Evolutionary conservation across 2,888 invertebrate species (phyloP), one percentile per base, ranked within the genome.

Genomic region (Drosophila picticornis): DNA sequence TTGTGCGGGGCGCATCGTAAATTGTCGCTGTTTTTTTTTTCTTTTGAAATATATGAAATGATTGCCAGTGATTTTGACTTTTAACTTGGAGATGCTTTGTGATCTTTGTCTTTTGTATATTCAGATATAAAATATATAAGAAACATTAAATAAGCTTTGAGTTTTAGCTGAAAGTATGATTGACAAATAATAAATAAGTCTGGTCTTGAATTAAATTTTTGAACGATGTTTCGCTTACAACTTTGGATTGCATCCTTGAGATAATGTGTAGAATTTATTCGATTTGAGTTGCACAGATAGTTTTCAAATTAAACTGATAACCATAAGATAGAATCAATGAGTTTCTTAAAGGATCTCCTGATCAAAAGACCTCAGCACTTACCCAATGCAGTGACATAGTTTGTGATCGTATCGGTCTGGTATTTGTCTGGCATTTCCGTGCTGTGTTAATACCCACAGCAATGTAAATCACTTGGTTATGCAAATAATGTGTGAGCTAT

Each of bases 1-100:
- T 91, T 90, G 86, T 88, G 66, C 80, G 72, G 81, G 53, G 80
- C 92, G 91, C 92, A 77, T 92, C 92, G 88, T 92, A 92, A 91
- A 92, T 91, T 85, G 61, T 77, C 83, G 78, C 80, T 70, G 38
- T 34, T 51, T 55, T 48, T 48, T 16, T 27, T 22, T 2, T 22
- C 11, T n/a, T 11, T 32, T 32, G n/a, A n/a, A n/a, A n/a, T n/a
- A n/a, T n/a, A 22, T 5, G 27, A 55, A 56, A 29, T 40, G 51
- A 52, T 60, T 52, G 50, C 32, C 13, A 36, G 13, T 43, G 73
- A 55, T 63, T 55, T 56, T 59, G 51, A 52, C 36, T 71, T 67
- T 58, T 10, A 63, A 56, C 58, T 77, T 29, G 55, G 55, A 50
- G 11, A 27, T 10, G 27, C 19, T 16, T 50, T 27, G 11, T 25